A percentile compares a stretch with the other conserved stretches of the same genome.
These are phyloP conservation scores for Archilochus colubris DNA, from an alignment of 2,113 vertebrate species.

Conservation along the genomic window DNA sequence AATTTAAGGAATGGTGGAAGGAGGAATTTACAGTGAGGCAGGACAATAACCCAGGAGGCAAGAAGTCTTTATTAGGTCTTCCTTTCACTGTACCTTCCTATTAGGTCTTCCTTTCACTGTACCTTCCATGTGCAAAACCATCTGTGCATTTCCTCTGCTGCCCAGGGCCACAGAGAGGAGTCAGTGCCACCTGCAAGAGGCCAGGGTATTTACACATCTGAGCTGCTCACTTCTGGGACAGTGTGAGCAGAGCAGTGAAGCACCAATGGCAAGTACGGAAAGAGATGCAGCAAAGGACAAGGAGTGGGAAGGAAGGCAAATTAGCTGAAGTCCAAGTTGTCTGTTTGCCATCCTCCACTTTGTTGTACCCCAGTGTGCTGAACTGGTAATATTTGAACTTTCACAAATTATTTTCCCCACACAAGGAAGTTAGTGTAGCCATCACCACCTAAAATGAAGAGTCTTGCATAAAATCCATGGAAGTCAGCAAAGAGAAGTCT, in stretches of 20 bases:
- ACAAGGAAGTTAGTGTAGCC: neutral
- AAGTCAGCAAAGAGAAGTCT: neutral
- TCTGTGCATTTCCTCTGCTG: rapidly evolving
- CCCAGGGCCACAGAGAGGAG: neutral
- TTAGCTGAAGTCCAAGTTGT: neutral
- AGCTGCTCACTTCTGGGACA: neutral
- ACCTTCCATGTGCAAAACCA: neutral
- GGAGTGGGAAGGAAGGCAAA: neutral
- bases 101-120: neutral
- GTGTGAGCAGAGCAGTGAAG: neutral
- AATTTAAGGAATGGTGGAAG: neutral
- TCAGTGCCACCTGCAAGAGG: too few species aligned
- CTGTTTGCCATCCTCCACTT: neutral
- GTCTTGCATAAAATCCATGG: neutral
- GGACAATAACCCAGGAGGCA: neutral
- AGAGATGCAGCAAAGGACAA: neutral
- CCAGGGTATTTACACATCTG: neutral
- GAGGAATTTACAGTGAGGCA: neutral
- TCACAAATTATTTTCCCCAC: neutral
- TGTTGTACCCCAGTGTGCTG: rapidly evolving
- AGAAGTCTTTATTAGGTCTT: neutral
- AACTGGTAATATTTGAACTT: neutral
- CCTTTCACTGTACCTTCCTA: neutral
- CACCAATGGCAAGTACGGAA: rapidly evolving
- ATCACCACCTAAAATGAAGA: neutral